Conservation (phyloP, 2,888 invertebrate species). For the Antitype chi region DNA sequence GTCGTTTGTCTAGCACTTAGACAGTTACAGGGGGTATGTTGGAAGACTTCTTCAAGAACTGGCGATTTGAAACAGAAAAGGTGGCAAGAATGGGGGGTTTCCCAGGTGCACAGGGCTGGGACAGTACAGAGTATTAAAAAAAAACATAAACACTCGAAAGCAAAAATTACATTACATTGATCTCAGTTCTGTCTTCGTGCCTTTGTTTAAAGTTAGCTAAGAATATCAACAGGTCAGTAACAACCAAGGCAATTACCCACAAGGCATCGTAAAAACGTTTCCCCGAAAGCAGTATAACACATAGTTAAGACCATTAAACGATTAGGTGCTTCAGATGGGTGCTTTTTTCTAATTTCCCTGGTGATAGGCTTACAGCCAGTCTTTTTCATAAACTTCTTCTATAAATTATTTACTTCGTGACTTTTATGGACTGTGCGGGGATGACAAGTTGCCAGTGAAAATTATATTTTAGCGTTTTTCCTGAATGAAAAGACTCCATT, state of each 20-base stretch:
- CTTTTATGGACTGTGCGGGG: not conserved
- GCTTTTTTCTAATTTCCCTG: conserved; percentile 16
- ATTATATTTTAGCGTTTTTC: not conserved
- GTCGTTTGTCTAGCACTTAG: not conserved
- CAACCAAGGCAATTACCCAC: not conserved
- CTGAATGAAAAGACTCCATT: not conserved
- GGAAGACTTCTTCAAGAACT: not conserved
- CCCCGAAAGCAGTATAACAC: conserved; percentile 20
- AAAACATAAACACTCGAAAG: not conserved
- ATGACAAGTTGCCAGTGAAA: conserved; percentile 3
- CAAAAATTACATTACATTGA: not conserved
- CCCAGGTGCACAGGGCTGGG: too few relatives aligned
- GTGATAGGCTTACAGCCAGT: conserved; percentile 33
- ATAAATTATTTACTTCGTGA: conserved; percentile 33
- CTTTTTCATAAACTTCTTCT: conserved; percentile 32
- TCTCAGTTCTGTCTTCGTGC: not conserved
- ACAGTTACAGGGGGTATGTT: not conserved
- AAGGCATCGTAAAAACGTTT: conserved; percentile 12
- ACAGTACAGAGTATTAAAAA: not conserved
- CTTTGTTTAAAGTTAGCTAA: not conserved
- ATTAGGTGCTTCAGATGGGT: conserved; percentile 5
- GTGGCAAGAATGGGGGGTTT: not conserved
- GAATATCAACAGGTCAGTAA: conserved; percentile 34
- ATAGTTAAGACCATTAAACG: conserved; percentile 16
- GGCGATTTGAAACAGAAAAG: not conserved